A percentile compares a stretch with the other conserved stretches of the same genome.
Evolutionary conservation across 1,140 invertebrate species (phyloP).

Genomic region (Plectrocnemia conspersa): DNA sequence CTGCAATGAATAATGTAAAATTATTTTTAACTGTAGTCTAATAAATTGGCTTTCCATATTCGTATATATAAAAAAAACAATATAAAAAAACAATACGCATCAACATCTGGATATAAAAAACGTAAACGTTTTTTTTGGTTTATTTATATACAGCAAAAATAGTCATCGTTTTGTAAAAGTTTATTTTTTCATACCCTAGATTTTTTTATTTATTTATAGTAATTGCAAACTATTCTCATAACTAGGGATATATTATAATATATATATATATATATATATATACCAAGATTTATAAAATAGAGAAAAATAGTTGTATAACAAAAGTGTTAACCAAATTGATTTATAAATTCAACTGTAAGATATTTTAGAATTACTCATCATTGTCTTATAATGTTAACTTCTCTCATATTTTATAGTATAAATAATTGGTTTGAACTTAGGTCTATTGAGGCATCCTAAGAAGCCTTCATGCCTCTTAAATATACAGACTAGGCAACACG

Average conservation of each 20-base stretch:
- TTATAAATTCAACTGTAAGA: slow-evolving; percentile 29
- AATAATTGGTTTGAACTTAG: slow-evolving; percentile 37
- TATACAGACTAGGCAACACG: slow-evolving; percentile 35
- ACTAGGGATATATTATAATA: slow-evolving; percentile 20
- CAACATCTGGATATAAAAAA: not conserved
- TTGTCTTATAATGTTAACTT: slow-evolving; percentile 28
- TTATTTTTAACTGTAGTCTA: slow-evolving; percentile 16
- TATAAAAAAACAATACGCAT: not conserved
- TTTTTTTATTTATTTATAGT: slow-evolving; percentile 24
- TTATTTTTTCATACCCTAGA: slow-evolving; percentile 16
- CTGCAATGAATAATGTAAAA: slow-evolving; percentile 18
- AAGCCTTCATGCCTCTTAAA: slow-evolving; percentile 24
- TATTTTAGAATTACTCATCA: slow-evolving; percentile 35
- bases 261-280: too few species aligned
- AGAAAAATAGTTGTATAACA: slow-evolving; percentile 2
- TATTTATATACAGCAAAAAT: not conserved
- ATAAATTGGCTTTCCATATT: slow-evolving; percentile 21
- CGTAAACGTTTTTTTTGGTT: not conserved
- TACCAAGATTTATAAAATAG: slow-evolving; percentile 6
- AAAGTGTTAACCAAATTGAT: slow-evolving; percentile 14
- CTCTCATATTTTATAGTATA: slow-evolving; percentile 34
- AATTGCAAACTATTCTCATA: slow-evolving; percentile 24
- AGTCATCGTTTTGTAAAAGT: slow-evolving; percentile 19
- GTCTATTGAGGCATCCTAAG: slow-evolving; percentile 23
- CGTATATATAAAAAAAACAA: slow-evolving; percentile 9